These are phyloP conservation scores for Lagria hirta DNA, from an alignment of 2,888 invertebrate species.

Conservation along the genomic window DNA sequence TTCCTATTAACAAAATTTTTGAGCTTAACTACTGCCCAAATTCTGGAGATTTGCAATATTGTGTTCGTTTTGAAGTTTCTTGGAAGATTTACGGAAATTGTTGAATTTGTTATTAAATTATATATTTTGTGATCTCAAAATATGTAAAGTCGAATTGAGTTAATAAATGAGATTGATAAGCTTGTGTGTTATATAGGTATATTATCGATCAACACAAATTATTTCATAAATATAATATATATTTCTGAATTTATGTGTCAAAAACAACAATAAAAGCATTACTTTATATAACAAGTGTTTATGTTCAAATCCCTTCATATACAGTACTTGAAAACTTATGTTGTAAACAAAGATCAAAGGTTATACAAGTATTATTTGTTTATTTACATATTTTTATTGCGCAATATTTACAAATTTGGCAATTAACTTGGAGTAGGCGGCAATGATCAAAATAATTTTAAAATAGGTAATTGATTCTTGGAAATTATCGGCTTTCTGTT, in stretches of 20 bases:
- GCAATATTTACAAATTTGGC: too few relatives aligned
- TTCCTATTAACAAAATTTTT: slow-evolving; percentile 28
- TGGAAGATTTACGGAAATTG: slow-evolving; percentile 39
- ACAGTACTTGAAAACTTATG: too few relatives aligned
- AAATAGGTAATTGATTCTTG: too few relatives aligned
- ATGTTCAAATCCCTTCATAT: too few relatives aligned
- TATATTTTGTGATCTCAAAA: slow-evolving; percentile 57
- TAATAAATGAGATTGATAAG: slow-evolving; percentile 38
- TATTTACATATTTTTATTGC: too few relatives aligned
- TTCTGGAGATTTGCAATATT: slow-evolving; percentile 20
- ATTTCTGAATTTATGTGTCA: slow-evolving; percentile 56
- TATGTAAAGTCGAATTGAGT: slow-evolving; percentile 52
- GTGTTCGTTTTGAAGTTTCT: slow-evolving; percentile 19
- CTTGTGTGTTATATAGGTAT: slow-evolving; percentile 34
- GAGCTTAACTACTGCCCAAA: slow-evolving; percentile 10
- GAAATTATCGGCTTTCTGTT: too few relatives aligned
- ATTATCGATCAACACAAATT: slow-evolving; percentile 47
- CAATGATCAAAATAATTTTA: too few relatives aligned
- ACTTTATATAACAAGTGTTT: slow-evolving; percentile 47
- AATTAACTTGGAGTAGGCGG: too few relatives aligned
- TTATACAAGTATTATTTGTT: too few relatives aligned
- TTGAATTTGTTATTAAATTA: slow-evolving; percentile 54
- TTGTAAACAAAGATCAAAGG: too few relatives aligned
- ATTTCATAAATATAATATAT: slow-evolving; percentile 53
- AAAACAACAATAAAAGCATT: slow-evolving; percentile 52